These are phyloP conservation scores for Megalops cyprinoides DNA, from an alignment of 2,797 vertebrate genomes.

Conservation along the genomic window DNA sequence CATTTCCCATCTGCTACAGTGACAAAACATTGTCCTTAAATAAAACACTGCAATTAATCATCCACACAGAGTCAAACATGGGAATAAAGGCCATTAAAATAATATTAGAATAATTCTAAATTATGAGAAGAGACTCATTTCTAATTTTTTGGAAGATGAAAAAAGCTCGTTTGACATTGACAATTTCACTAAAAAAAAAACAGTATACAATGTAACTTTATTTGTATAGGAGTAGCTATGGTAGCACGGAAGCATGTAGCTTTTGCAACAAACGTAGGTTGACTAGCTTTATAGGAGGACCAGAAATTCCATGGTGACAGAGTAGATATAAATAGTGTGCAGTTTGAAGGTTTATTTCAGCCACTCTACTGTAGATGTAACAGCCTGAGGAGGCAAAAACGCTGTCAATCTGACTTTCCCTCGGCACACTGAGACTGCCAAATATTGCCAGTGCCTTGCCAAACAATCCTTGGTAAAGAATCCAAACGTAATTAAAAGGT, in stretches of 20 bases:
- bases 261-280: background rate
- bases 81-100: background rate
- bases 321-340: background rate
- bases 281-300: background rate
- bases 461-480: background rate
- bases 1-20: background rate
- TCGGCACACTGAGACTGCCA: background rate
- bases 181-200: background rate
- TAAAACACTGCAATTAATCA: background rate
- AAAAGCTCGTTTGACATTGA: background rate
- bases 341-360: background rate
- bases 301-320: background rate
- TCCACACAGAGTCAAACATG: background rate
- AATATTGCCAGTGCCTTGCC: background rate
- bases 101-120: no score
- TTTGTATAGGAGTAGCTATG: no score
- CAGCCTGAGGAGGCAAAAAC: background rate
- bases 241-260: background rate
- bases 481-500: background rate
- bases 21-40: background rate
- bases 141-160: no score
- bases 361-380: background rate
- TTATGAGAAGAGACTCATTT: no score
- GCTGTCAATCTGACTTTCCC: background rate
- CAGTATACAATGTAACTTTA: background rate